Evolutionary conservation across 2,113 vertebrate species (phyloP).

Genomic region (Connochaetes taurinus): DNA sequence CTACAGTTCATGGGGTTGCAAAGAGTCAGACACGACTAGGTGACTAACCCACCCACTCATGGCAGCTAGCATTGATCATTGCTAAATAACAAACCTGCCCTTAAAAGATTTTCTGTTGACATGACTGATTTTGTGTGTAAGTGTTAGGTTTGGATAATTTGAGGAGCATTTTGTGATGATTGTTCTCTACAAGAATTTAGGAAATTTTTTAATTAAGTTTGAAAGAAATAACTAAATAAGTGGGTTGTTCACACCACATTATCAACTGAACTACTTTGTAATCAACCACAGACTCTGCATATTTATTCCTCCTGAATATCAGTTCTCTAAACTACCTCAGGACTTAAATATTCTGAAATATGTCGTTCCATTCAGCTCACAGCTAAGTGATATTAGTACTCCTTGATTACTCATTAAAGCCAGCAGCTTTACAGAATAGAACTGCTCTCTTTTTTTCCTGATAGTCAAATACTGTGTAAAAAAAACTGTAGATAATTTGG

Average conservation of each 20-base stretch:
- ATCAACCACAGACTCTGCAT: not conserved
- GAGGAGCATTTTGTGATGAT: not conserved
- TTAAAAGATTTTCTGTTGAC: not conserved
- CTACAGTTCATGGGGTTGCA: too few relatives aligned
- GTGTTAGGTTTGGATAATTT: not conserved
- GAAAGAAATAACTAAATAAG: conserved; percentile 15
- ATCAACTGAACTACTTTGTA: not conserved
- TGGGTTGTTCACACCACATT: not conserved
- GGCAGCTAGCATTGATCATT: not conserved
- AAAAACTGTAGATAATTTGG: not conserved
- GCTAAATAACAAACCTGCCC: not conserved
- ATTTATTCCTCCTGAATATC: not conserved
- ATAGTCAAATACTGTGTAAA: not conserved
- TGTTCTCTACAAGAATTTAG: not conserved
- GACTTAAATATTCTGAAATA: not conserved
- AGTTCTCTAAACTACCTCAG: not conserved
- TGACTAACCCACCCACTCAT: too few relatives aligned
- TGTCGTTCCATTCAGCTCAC: not conserved
- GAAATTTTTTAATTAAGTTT: not conserved
- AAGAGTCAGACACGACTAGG: too few relatives aligned
- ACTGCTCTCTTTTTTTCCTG: not conserved
- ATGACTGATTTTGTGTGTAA: not conserved
- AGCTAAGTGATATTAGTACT: not conserved
- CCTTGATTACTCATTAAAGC: not conserved
- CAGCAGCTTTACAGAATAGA: not conserved